Base-by-base conservation (phyloP, 2,113 vertebrate genomes). In the Catagonus wagneri region DNA sequence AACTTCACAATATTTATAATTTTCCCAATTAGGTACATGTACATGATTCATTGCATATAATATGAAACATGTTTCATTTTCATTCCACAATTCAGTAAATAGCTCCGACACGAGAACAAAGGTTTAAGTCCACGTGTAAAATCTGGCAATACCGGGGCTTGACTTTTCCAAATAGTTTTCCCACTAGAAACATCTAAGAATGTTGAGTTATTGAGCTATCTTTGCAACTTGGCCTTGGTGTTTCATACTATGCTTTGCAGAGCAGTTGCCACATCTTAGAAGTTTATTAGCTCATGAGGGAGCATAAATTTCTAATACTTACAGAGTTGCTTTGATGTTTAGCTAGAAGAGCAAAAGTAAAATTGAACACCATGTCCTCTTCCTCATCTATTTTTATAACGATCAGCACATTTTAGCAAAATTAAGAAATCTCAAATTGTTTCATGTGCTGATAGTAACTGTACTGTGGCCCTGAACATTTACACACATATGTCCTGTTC, bases 91-190 rank as follows among this genome's bases (percentile, higher is more conserved):
- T 29, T 95, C 66, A 79, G 36, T 66, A 91, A 93, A 93, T 54
- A 95, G 13, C 65, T 96, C 61, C 91, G 63, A 76, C 11, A 23
- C 94, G 90, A 87, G 74, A 76, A 89, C 15, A 95, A 94, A 63
- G 2, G 10, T 80, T 83, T 69, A 78, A 60, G 29, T 63, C 10
- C 19, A 61, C 39, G 39, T 96, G 39, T 88, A 34, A 83, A 89
- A 14, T 69, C 39, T 96, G 81, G 52, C 34, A 93, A 34, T 90
- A 19, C 3, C 9, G 22, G 10, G 22, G 8, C 52, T 96, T 95
- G 76, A 68, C 0, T 63, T 96, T 92, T 56, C 65, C 34, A 71
- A 27, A 83, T 93, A 52, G 83, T 96, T 96, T 95, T 92, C 44
- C 71, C 32, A 65, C 25, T 69, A 81, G 5, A 83, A 71, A 32